Evolutionary conservation across 1,140 invertebrate species (phyloP).

Genomic region (Bombus impatiens): DNA sequence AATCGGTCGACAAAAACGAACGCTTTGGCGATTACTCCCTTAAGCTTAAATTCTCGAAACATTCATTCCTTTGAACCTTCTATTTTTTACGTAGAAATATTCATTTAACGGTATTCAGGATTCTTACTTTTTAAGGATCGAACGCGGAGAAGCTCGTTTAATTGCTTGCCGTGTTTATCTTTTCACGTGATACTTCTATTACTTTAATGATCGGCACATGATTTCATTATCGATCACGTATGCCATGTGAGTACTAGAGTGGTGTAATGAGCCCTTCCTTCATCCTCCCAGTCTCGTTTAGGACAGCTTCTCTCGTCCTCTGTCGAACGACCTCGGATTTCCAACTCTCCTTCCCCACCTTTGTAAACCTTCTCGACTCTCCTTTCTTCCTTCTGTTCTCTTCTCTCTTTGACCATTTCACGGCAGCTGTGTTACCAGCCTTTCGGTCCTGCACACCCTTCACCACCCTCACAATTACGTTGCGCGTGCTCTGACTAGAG

Average conservation of each 20-base stretch:
- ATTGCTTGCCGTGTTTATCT: slow-evolving; percentile 49
- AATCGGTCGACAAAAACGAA: background rate
- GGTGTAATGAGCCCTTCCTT: slow-evolving; percentile 77
- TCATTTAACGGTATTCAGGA: background rate
- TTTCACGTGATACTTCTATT: slow-evolving; percentile 62
- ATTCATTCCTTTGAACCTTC: background rate
- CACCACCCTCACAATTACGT: slow-evolving; percentile 80
- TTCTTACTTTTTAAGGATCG: background rate
- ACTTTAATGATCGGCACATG: slow-evolving; percentile 74
- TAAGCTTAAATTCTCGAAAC: background rate
- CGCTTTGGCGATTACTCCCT: background rate
- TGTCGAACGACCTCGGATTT: slow-evolving; percentile 66
- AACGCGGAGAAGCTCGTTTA: background rate
- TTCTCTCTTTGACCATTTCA: slow-evolving; percentile 44
- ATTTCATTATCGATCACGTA: slow-evolving; percentile 78
- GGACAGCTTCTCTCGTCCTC: slow-evolving; percentile 34
- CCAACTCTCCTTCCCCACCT: slow-evolving; percentile 43
- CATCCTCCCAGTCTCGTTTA: slow-evolving; percentile 35
- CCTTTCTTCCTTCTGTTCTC: slow-evolving; percentile 25
- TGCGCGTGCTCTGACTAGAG: slow-evolving; percentile 79
- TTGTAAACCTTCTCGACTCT: slow-evolving; percentile 7
- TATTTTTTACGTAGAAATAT: background rate
- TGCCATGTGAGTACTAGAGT: slow-evolving; percentile 73
- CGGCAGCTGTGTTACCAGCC: slow-evolving; percentile 47
- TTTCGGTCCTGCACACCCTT: slow-evolving; percentile 59